Conservation (phyloP, 2,113 vertebrate genomes). For the Mustelus asterias region DNA sequence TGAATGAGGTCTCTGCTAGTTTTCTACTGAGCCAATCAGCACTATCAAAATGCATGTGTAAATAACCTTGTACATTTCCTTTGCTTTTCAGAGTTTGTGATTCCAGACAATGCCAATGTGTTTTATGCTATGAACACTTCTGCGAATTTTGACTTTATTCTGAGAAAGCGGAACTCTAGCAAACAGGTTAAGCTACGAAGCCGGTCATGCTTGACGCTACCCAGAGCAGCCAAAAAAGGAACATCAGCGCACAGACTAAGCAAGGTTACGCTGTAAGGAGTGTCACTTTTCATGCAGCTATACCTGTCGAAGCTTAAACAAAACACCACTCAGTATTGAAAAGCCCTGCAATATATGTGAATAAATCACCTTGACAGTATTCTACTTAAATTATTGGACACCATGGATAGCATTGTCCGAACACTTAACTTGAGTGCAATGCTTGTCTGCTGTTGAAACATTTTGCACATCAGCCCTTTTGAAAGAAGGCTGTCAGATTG, state of each 20-base stretch:
- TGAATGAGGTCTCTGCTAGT: neutral
- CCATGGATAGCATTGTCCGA: slow-evolving; percentile 40
- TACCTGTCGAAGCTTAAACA: neutral
- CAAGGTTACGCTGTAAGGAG: slow-evolving; percentile 68
- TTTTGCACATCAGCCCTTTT: slow-evolving; percentile 54
- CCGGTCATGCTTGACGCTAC: slow-evolving; percentile 65
- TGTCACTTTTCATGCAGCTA: neutral
- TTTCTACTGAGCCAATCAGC: no score
- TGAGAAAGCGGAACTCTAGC: slow-evolving; percentile 61
- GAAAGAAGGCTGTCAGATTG: slow-evolving; percentile 40
- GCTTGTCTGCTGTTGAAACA: slow-evolving; percentile 40
- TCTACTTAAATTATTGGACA: slow-evolving; percentile 35
- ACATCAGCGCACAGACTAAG: slow-evolving; percentile 67
- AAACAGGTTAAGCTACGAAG: slow-evolving; percentile 60
- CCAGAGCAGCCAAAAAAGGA: slow-evolving; percentile 60
- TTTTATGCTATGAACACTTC: slow-evolving; percentile 94
- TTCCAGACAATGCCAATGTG: slow-evolving; percentile 81
- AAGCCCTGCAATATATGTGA: neutral
- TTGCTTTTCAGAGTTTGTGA: slow-evolving; percentile 70
- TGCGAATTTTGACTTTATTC: slow-evolving; percentile 80
- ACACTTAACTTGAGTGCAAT: slow-evolving; percentile 38
- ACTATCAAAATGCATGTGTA: neutral
- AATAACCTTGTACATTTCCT: neutral
- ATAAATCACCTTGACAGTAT: slow-evolving; percentile 37
- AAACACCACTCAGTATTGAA: slow-evolving; percentile 36